Evolutionary conservation across 2,113 vertebrate species (phyloP), one percentile per base, ranked within the genome.

Genomic region (Pachypanchax playfairii): DNA sequence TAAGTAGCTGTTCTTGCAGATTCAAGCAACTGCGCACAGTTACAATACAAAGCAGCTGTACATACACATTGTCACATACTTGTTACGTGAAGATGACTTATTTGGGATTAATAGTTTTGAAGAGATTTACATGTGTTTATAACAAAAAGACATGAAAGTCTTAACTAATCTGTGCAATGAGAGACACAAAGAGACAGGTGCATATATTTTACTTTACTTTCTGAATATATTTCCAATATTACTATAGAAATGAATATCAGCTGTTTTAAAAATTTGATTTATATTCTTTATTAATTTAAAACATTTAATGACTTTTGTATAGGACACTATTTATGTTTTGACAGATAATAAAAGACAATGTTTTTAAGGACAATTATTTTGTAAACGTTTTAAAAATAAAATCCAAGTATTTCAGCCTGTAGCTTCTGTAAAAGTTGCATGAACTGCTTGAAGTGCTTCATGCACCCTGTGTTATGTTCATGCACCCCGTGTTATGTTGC

Each of bases 81-180:
- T 7, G 11, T 35, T 58, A 61, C 50, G 68, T 53, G 28, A 67
- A 70, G 56, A 78, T 72, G 51, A 22, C 52, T 71, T 74, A 86
- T 75, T 82, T 86, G 60, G 67, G 65, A 68, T 85, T 77, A 72
- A 42, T 88, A 74, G 80, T 85, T 70, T 81, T 79, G 64, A 63
- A 48, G 77, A 81, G 62, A 87, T 87, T 22, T 33, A 20, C 43
- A 84, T 85, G 74, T 88, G 70, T 86, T 86, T 51, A 24, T 58
- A 83, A 89, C 78, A 89, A 89, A 73, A 75, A 72, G 68, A 63
- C 50, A 42, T 80, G 57, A n/a, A n/a, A n/a, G n/a, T 13, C 0
- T 65, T 63, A 58, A 14, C 48, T 56, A 43, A 48, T 12, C 21
- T 28, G 20, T n/a, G 18, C 44, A 71, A 38, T 56, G 15, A 65